Evolutionary conservation across 2,888 invertebrate species (phyloP).

Genomic region (Caenorhabditis sp.): DNA sequence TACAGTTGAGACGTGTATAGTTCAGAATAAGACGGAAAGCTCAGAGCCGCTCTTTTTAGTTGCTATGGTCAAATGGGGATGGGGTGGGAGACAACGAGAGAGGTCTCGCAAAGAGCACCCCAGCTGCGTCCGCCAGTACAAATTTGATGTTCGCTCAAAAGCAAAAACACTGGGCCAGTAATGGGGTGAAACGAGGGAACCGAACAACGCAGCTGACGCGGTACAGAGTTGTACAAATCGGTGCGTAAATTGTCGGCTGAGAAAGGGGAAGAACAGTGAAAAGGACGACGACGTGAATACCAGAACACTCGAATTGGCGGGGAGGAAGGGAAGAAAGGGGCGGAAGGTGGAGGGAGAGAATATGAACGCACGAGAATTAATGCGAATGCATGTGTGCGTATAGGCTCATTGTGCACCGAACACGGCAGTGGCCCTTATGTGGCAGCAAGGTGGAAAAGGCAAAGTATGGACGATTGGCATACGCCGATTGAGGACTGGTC

Average conservation of each 20-base stretch:
- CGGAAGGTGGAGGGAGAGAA: conserved; percentile 21
- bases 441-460: conserved; percentile 26
- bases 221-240: conserved; percentile 44
- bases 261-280: conserved; percentile 17
- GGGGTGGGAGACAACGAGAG: conserved; percentile 3
- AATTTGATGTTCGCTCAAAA: conserved; percentile 35
- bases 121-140: conserved; percentile 20
- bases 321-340: conserved; percentile 20
- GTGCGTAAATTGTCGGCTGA: conserved; percentile 31
- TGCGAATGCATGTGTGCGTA: conserved; percentile 62
- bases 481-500: conserved; percentile 60
- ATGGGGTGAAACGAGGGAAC: conserved; percentile 9
- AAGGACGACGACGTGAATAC: conserved; percentile 52
- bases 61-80: conserved; percentile 29
- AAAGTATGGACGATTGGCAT: conserved; percentile 37
- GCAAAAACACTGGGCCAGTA: conserved; percentile 14
- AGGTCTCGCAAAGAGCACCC: background rate
- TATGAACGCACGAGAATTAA: conserved; percentile 51
- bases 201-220: conserved; percentile 5
- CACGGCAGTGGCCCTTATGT: conserved; percentile 49
- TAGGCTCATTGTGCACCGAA: conserved; percentile 61
- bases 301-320: conserved; percentile 50
- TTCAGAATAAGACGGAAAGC: background rate
- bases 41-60: conserved; percentile 11
- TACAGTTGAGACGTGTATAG: background rate